Evolutionary conservation across 2,113 vertebrate genomes (phyloP).

Genomic region (Callopanchax toddi): DNA sequence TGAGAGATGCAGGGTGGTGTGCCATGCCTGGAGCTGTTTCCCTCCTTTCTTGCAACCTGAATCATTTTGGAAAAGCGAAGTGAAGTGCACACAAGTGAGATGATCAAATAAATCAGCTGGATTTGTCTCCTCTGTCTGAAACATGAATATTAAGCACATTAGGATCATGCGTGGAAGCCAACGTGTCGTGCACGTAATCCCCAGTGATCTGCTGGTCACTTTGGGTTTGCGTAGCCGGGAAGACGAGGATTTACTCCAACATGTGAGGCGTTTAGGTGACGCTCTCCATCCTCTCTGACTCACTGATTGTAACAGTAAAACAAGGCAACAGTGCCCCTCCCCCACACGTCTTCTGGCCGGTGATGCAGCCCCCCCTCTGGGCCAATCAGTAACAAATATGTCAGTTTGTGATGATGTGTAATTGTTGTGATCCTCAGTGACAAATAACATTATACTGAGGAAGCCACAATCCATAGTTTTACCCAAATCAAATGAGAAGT

Average conservation of each 20-base stretch:
- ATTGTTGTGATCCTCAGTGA: constrained; percentile 39
- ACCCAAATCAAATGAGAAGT: constrained; percentile 15
- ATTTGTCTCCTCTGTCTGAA: constrained; percentile 52
- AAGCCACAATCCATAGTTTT: constrained; percentile 35
- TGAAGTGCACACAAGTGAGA: constrained; percentile 75
- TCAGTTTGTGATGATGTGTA: constrained; percentile 50
- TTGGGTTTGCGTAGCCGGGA: constrained; percentile 47
- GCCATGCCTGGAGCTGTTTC: constrained; percentile 64
- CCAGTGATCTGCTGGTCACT: constrained; percentile 63
- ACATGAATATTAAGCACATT: constrained; percentile 73
- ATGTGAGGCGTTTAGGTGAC: constrained; percentile 57
- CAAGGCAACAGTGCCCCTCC: constrained; percentile 30
- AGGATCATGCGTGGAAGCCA: constrained; percentile 52
- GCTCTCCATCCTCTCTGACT: constrained; percentile 48
- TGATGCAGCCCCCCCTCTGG: constrained; percentile 55
- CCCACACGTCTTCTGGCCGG: constrained; percentile 39
- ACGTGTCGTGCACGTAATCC: constrained; percentile 56
- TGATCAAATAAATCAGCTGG: constrained; percentile 79
- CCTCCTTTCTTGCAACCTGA: constrained; percentile 72
- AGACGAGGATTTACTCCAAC: constrained; percentile 33
- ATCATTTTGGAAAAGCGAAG: constrained; percentile 76
- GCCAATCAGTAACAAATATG: constrained; percentile 67
- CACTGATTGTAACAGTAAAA: constrained; percentile 51
- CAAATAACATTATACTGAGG: constrained; percentile 35
- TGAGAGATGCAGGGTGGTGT: constrained; percentile 22